Evolutionary conservation across 1,140 invertebrate genomes (phyloP).

Genomic region (Ephestia elutella): DNA sequence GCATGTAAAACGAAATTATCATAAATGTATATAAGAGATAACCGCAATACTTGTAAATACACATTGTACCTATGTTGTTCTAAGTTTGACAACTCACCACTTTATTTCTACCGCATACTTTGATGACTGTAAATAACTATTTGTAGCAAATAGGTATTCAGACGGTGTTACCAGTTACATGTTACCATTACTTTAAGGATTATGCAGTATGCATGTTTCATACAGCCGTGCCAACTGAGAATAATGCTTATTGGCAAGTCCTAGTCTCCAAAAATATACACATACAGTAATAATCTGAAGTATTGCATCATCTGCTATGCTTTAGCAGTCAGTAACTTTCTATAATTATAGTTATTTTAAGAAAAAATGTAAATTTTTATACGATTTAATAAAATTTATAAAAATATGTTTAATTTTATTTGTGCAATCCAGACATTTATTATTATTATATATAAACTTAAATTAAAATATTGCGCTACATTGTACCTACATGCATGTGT

Average conservation of each 20-base stretch:
- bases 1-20: conserved; percentile 36
- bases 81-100: conserved; percentile 16
- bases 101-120: conserved; percentile 29
- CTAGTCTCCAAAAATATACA: conserved; percentile 22
- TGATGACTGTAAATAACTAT: conserved; percentile 55
- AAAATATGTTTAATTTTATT: conserved; percentile 29
- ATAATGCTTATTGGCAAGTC: conserved; percentile 12
- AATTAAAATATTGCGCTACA: conserved; percentile 4
- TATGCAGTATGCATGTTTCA: not conserved
- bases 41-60: conserved; percentile 58
- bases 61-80: conserved; percentile 21
- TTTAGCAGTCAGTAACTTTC: conserved; percentile 17
- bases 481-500: conserved; percentile 11
- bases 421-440: not conserved
- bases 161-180: conserved; percentile 38
- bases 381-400: conserved; percentile 63
- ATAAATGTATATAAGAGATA: conserved; percentile 55
- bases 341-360: conserved; percentile 35
- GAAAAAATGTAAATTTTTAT: conserved; percentile 65
- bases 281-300: conserved; percentile 7
- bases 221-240: conserved; percentile 12
- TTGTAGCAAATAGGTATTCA: conserved; percentile 34
- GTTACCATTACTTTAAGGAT: conserved; percentile 51
- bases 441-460: not conserved
- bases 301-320: conserved; percentile 13